phyloP scores from a whole-genome alignment of 2,888 invertebrate genomes.

The Lasioglossum malachurum region DNA sequence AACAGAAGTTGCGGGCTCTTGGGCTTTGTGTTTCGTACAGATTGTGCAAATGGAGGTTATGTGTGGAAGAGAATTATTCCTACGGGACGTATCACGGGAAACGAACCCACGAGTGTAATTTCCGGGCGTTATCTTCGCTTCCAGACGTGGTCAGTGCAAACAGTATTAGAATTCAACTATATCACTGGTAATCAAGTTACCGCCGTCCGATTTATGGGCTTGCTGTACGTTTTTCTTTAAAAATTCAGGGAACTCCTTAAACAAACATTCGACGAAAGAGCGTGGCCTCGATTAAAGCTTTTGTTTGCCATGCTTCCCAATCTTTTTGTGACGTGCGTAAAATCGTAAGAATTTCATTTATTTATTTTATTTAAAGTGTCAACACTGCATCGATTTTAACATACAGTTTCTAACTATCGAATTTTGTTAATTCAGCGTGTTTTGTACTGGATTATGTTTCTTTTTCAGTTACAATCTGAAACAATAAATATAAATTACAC shows the following conservation, averaged over 20 bases:
- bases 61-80: conserved; percentile 42
- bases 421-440: background rate
- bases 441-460: background rate
- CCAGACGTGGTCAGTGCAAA: conserved; percentile 26
- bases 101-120: conserved; percentile 53
- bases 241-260: background rate
- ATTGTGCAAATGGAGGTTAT: conserved; percentile 39
- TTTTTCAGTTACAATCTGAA: background rate
- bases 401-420: background rate
- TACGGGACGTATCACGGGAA: conserved; percentile 39
- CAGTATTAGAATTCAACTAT: conserved; percentile 42
- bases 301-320: background rate
- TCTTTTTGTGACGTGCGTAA: background rate
- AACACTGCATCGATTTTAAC: too few relatives aligned
- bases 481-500: background rate
- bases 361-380: too few relatives aligned
- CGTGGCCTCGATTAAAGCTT: background rate
- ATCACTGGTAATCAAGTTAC: conserved; percentile 23
- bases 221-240: background rate
- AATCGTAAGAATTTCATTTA: too few relatives aligned
- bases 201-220: conserved; percentile 7
- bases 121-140: conserved; percentile 42
- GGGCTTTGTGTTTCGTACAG: conserved; percentile 15
- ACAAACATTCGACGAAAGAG: background rate
- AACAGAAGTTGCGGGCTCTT: conserved; percentile 19